Conservation (phyloP, 2,113 vertebrate genomes). For the Phocoena phocoena region DNA sequence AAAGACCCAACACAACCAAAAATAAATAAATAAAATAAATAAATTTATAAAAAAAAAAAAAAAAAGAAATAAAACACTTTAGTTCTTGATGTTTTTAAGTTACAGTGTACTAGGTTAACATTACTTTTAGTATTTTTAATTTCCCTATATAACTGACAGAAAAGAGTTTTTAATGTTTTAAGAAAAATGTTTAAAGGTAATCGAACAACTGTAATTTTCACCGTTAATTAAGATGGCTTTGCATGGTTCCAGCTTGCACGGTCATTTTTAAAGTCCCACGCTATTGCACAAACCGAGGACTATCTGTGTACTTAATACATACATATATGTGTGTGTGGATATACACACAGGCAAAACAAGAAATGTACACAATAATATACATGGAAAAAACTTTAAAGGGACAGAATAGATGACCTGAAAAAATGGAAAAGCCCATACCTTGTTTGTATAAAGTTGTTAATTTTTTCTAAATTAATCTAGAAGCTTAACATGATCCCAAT, state of each 20-base stretch:
- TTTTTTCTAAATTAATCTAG: not conserved
- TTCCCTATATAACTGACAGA: not conserved
- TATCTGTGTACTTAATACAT: not conserved
- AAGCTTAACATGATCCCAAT: not conserved
- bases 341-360: not conserved
- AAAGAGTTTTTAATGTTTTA: not conserved
- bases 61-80: not conserved
- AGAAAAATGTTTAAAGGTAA: not conserved
- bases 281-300: not conserved
- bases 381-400: not conserved
- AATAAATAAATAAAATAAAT: no score
- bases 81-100: not conserved
- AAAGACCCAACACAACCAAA: no score
- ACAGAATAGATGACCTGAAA: not conserved
- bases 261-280: not conserved
- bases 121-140: not conserved
- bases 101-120: not conserved
- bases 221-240: not conserved
- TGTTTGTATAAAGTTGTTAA: not conserved
- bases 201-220: not conserved
- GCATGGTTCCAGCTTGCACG: not conserved
- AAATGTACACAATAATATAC: not conserved
- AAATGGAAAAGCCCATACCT: not conserved
- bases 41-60: not conserved
- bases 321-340: not conserved